Base-by-base conservation (phyloP, 1,140 invertebrate species). In the Sycophila sp. region DNA sequence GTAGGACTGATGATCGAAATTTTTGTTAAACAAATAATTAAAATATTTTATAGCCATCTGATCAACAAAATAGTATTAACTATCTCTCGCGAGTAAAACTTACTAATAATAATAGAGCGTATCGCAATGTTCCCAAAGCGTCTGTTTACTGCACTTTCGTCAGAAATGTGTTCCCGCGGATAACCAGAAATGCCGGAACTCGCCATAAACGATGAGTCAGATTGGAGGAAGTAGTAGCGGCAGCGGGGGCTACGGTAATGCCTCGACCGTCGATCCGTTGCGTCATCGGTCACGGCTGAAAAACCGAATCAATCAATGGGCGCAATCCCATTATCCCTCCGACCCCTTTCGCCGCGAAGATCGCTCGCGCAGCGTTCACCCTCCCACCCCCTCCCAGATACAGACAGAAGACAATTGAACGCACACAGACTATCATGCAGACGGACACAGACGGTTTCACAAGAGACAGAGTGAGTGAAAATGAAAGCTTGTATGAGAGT, bases 271-370 rank as follows among this genome's bases (percentile, higher is more conserved):
- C 10, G 6, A 45, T 45, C 51, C n/a, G 26, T 49, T 47, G 56
- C 56, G 42, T 69, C 55, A 68, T 68, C 40, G 42, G 55, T 68
- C 32, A 68, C 42, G 22, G 30, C 30, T 56, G 55, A 38, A 68
- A 68, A 59, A 34, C 17, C 56, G 24, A 69, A 58, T 60, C 56
- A 38, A 60, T 51, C 56, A 69, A 19, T 40, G 45, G 56, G 1
- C n/a, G n/a, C 38, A 38, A 69, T 56, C 28, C 32, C 42, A 53
- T 55, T 68, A 55, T 55, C 32, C 30, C 26, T 19, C 1, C 7
- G 17, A 51, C 19, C 13, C 22, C 13, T 65, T 42, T 45, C 11
- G 26, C 32, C 53, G 28, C 13, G 30, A 51, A 8, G 36, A 26
- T 8, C 36, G 8, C 15, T 15, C 13, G 13, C 40, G 47, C 30